phyloP scores from a whole-genome alignment of 2,888 invertebrate species.

The Macropis europaea region DNA sequence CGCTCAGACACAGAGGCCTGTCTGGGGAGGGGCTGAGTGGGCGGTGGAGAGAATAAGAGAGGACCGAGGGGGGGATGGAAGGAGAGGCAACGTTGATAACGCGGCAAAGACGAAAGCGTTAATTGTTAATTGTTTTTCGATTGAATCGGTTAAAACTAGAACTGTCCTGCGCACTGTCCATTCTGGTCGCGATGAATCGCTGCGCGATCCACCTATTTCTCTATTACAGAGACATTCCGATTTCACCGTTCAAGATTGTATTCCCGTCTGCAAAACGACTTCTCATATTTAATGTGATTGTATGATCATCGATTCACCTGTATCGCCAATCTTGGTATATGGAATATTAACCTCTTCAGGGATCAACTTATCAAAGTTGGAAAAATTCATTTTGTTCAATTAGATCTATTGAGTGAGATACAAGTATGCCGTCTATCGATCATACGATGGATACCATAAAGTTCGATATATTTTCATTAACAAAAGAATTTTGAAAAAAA shows the following conservation, averaged over 20 bases:
- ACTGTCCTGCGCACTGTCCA: not conserved
- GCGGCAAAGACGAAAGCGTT: constrained; percentile 43
- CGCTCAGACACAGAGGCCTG: not conserved
- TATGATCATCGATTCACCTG: too few relatives aligned
- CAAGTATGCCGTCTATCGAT: too few relatives aligned
- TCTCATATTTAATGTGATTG: too few relatives aligned
- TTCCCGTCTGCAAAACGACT: too few relatives aligned
- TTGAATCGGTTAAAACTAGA: constrained; percentile 8
- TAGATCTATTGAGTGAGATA: too few relatives aligned
- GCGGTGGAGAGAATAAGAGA: not conserved
- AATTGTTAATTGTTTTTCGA: constrained; percentile 7
- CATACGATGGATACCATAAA: too few relatives aligned
- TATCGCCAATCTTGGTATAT: too few relatives aligned
- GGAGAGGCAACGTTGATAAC: constrained; percentile 27
- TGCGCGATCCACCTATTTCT: not conserved
- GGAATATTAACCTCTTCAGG: not conserved
- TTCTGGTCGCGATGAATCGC: constrained; percentile 10
- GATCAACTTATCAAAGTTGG: too few relatives aligned
- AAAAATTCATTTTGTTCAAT: too few relatives aligned
- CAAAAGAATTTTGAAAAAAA: too few relatives aligned
- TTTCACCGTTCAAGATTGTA: too few relatives aligned
- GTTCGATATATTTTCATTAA: too few relatives aligned
- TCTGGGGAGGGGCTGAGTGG: not conserved
- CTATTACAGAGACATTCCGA: constrained; percentile 5
- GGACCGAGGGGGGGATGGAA: not conserved